A percentile compares a stretch with the other conserved stretches of the same genome.
Conservation (phyloP, 2,797 vertebrate species). For the Phalloptychus januarius region DNA sequence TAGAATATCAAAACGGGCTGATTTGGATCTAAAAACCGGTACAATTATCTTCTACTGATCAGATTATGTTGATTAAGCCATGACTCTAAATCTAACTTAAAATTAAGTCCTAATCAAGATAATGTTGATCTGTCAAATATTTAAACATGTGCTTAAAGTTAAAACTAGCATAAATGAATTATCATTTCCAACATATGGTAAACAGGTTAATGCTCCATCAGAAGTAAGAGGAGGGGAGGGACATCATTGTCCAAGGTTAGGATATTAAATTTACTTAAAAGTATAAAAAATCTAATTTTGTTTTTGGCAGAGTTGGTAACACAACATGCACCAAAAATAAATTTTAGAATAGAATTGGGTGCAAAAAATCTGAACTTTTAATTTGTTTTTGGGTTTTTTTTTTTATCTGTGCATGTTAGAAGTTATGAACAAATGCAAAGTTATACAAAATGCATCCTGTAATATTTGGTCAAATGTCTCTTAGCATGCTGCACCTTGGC, state of each 20-base stretch:
- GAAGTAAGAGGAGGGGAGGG: background rate
- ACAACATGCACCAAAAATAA: background rate
- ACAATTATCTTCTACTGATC: too few species aligned
- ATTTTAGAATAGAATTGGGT: background rate
- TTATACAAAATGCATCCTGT: background rate
- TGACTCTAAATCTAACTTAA: too few species aligned
- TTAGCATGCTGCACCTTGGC: background rate
- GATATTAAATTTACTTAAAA: background rate
- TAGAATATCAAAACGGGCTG: too few species aligned
- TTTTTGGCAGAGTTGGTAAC: background rate
- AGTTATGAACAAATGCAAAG: too few species aligned
- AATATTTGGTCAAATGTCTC: background rate
- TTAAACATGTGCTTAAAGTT: too few species aligned
- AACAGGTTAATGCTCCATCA: conserved; percentile 13
- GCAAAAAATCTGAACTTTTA: background rate
- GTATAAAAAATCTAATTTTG: background rate
- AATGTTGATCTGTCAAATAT: too few species aligned
- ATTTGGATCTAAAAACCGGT: too few species aligned
- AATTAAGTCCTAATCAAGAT: too few species aligned
- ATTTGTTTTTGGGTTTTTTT: background rate
- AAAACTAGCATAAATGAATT: too few species aligned
- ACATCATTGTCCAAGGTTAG: background rate
- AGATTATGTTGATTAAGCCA: too few species aligned
- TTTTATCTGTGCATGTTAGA: background rate
- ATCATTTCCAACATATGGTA: too few species aligned